These are phyloP conservation scores for Capitulum mitella DNA, from an alignment of 2,888 invertebrate genomes.

Conservation along the genomic window DNA sequence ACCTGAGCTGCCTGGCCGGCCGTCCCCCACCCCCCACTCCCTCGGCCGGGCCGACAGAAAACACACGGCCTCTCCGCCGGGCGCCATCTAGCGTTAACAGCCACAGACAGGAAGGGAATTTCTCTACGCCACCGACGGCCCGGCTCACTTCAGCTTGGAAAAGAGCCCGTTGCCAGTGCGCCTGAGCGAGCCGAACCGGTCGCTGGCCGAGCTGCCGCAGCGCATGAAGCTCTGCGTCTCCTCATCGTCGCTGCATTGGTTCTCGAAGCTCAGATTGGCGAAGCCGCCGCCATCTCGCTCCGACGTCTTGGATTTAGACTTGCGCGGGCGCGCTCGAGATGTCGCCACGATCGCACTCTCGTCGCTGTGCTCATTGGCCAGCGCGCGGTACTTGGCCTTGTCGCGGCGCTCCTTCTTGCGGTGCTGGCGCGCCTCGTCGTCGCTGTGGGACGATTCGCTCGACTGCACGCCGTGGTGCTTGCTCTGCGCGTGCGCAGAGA, in stretches of 20 bases:
- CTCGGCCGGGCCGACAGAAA: too few relatives aligned
- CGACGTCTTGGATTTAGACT: not conserved
- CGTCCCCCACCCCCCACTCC: too few relatives aligned
- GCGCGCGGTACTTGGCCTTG: not conserved
- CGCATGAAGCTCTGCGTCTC: not conserved
- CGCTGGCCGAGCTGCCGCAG: not conserved
- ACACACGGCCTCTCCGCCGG: not conserved
- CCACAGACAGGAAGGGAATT: not conserved
- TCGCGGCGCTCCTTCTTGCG: not conserved
- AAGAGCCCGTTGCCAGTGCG: not conserved
- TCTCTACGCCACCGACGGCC: not conserved
- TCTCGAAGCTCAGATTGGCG: not conserved
- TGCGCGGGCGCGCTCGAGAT: not conserved
- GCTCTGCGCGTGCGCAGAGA: not conserved
- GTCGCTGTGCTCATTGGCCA: not conserved
- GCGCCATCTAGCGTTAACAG: not conserved
- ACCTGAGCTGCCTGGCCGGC: too few relatives aligned
- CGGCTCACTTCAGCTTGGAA: not conserved
- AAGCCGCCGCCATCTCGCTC: slow-evolving; percentile 4
- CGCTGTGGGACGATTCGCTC: not conserved
- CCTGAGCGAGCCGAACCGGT: not conserved
- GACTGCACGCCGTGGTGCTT: not conserved
- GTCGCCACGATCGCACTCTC: not conserved
- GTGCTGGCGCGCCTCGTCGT: not conserved
- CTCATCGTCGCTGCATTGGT: not conserved